These are phyloP conservation scores for Galaxea fascicularis DNA, from an alignment of 92 coral and sea anemone species.

Conservation along the genomic window DNA sequence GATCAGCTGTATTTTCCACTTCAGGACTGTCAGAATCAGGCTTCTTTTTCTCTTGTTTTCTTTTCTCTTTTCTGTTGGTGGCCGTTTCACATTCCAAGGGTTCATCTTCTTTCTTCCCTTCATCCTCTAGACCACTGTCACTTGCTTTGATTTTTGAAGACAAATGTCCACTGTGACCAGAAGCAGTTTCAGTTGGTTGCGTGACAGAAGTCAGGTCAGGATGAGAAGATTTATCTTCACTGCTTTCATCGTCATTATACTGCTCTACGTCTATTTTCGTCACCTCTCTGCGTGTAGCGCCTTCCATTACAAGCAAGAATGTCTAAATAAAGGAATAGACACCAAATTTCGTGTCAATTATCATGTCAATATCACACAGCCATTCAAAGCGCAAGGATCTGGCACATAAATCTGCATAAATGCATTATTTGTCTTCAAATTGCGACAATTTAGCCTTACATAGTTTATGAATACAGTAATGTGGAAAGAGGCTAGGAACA, in stretches of 20 bases:
- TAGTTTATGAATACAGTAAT: no score
- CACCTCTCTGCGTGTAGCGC: neutral
- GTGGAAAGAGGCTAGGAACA: no score
- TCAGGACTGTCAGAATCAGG: neutral
- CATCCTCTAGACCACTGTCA: neutral
- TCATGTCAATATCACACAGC: no score
- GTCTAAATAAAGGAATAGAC: no score
- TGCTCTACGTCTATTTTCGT: neutral
- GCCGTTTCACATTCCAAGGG: neutral
- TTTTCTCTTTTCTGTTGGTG: slow-evolving; percentile 2
- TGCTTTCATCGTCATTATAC: neutral
- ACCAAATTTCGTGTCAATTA: no score
- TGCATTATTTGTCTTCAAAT: no score
- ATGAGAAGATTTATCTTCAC: neutral
- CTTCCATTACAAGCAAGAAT: neutral
- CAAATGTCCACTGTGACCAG: neutral
- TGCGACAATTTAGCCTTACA: no score
- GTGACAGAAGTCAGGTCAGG: neutral
- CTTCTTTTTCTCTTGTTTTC: slow-evolving; percentile 1
- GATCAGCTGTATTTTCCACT: neutral
- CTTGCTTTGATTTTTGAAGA: neutral
- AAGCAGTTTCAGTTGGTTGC: neutral
- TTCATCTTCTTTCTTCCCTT: neutral
- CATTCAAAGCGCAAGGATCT: no score
- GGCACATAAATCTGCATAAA: no score